Evolutionary conservation across 1,140 invertebrate genomes (phyloP).

Genomic region (Atta cephalotes): DNA sequence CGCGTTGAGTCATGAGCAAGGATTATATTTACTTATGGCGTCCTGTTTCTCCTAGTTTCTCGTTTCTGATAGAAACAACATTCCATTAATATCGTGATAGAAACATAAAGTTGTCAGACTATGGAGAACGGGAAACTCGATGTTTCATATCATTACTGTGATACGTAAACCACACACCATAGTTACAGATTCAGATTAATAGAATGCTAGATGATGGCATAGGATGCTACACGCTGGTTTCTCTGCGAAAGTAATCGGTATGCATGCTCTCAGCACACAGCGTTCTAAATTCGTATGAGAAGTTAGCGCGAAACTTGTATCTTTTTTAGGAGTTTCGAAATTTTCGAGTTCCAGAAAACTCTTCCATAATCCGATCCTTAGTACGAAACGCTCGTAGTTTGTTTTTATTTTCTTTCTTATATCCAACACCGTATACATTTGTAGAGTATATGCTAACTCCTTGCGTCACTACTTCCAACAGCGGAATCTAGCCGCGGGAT

Average conservation of each 20-base stretch:
- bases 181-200: conserved; percentile 36
- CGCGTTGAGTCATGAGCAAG: conserved; percentile 22
- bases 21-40: conserved; percentile 66
- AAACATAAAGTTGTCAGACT: conserved; percentile 25
- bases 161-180: background rate
- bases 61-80: conserved; percentile 64
- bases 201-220: conserved; percentile 25
- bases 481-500: conserved; percentile 13
- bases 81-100: conserved; percentile 66
- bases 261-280: background rate
- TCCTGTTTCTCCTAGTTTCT: conserved; percentile 54
- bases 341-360: background rate
- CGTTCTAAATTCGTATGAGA: background rate
- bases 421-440: conserved; percentile 5
- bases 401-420: conserved; percentile 23
- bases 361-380: background rate
- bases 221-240: background rate
- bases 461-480: background rate
- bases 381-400: background rate
- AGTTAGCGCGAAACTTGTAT: background rate
- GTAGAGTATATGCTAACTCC: conserved; percentile 6
- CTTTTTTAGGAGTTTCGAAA: background rate
- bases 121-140: conserved; percentile 25
- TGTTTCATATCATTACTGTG: conserved; percentile 6
- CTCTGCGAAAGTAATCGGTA: conserved; percentile 6